Evolutionary conservation across 2,888 invertebrate genomes (phyloP), one percentile per base, ranked within the genome.

Genomic region (Elmis aenea): DNA sequence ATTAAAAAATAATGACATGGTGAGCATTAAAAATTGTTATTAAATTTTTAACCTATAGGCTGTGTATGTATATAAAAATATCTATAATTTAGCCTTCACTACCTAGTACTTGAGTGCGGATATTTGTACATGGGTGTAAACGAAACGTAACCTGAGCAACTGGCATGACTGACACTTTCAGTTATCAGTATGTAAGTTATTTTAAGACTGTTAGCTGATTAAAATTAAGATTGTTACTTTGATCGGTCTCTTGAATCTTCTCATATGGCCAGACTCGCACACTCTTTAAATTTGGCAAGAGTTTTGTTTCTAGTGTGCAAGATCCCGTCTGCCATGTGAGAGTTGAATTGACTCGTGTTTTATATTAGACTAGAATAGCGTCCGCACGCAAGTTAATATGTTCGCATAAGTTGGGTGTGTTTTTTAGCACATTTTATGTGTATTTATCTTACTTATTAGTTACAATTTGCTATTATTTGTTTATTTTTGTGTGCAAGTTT

Each of bases 201-300:
- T 58, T 63, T 66, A 64, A 66, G 66, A 65, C 66, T 66, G 65
- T 65, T 66, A 61, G 64, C 62, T 64, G 62, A 59, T 54, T 58
- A 58, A 51, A 50, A 41, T 49, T 51, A 54, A 48, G 46, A 49
- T 55, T 54, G 49, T 48, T 50, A 47, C 40, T 45, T 40, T 45
- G 37, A 23, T 33, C 26, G 24, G 26, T 36, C 26, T 20, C 37
- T 36, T 27, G 25, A 28, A 38, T 36, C 31, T 30, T 40, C 37
- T 44, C 37, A 27, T 33, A 25, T 40, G 33, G 24, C 23, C 33
- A 21, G 43, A 29, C 39, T 11, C 18, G 25, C 36, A 36, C 38
- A 33, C 16, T 26, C 31, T 15, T n/a, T 12, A 13, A 18, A 22
- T 18, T 26, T 27, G 14, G 5, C 11, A n/a, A n/a, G n/a, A 8